Percentiles rank a stretch among this genome's conserved stretches.
phyloP scores from a whole-genome alignment of 2,113 vertebrate genomes.

The Vireo altiloquus region DNA sequence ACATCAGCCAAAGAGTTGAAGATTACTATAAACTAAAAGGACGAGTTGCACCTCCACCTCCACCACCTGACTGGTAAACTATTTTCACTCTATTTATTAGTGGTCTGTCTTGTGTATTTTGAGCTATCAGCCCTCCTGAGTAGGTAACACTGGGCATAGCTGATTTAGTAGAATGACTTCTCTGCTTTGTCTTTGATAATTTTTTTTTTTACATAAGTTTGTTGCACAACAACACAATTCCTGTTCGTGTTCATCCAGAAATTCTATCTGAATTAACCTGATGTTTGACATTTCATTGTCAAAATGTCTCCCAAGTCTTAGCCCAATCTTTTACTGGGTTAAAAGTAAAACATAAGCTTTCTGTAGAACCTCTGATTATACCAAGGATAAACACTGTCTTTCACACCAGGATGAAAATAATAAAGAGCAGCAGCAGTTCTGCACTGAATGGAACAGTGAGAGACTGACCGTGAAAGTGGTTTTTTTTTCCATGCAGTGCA shows the following conservation, averaged over 20 bases:
- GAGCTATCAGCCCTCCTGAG: background rate
- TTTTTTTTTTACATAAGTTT: background rate
- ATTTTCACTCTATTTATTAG: background rate
- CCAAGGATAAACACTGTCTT: background rate
- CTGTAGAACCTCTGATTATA: background rate
- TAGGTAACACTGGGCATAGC: background rate
- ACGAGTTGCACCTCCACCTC: background rate
- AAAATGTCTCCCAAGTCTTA: background rate
- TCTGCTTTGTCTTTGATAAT: background rate
- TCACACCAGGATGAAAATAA: background rate
- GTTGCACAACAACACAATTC: background rate
- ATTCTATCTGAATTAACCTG: background rate
- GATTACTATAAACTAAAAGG: conserved; percentile 31
- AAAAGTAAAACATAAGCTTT: background rate
- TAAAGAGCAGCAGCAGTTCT: background rate
- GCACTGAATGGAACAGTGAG: background rate
- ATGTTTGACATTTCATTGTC: background rate
- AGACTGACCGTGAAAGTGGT: background rate
- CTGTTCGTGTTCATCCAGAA: background rate
- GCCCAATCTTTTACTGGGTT: background rate
- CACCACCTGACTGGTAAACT: conserved; percentile 52
- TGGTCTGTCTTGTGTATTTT: background rate
- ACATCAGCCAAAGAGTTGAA: conserved; percentile 3
- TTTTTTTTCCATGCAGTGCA: background rate
- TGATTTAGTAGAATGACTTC: background rate